Base-by-base conservation (phyloP, 2,888 invertebrate genomes). In the Chymomyza fuscimana region DNA sequence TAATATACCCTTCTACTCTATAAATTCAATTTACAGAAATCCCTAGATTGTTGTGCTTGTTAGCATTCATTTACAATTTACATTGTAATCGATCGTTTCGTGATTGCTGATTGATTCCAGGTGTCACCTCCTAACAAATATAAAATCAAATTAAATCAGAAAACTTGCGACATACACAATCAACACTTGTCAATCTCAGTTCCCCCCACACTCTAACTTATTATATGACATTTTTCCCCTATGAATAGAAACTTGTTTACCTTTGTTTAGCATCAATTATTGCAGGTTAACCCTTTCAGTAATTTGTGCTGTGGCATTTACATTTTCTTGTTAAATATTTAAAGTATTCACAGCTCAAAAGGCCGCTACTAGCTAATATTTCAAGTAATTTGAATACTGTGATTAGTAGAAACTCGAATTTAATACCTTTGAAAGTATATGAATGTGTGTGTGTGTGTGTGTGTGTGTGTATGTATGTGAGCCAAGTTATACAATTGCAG, bases 61-160 rank as follows among this genome's bases (percentile, higher is more conserved):
- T 52, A 52, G 52, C 52, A 6, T 52, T 52, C 52, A 52, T 52
- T 54, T 54, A 54, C 54, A 54, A 19, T 54, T 54, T 54, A 19
- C 54, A 54, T 22, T 19, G 22, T 54, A 54, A 54, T 54, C 15
- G 54, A 54, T 19, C 19, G 22, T 19, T 54, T 54, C 15, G 22
- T 22, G 54, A 22, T 22, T 54, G 40, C 40, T 46, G 40, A 12
- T 46, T 46, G 40, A 46, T 46, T 10, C 32, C 40, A 46, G 10
- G 4, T 46, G 40, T 46, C 40, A 46, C 40, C 40, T 12, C 4
- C 40, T 46, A 46, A 10, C 10, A 46, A 46, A 46, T 46, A 12
- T 12, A 12, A 5, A 46, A 46, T 46, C 40, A 46, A 46, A 46
- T 46, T 12, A 4, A 46, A 10, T 46, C 40, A 46, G 3, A 46